phyloP scores from a whole-genome alignment of 2,113 vertebrate species.

The Xiphophorus maculatus region DNA sequence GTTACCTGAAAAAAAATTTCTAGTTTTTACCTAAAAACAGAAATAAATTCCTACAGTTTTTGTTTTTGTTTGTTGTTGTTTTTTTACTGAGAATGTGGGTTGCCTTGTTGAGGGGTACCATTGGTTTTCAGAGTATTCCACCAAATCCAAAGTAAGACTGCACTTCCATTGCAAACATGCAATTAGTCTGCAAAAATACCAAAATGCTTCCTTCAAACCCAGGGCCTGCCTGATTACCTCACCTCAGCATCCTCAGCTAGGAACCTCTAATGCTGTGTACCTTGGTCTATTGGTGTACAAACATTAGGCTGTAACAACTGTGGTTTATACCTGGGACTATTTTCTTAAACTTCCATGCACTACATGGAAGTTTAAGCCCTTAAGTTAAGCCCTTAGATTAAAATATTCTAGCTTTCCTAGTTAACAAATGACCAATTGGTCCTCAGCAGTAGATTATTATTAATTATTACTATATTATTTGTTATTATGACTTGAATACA shows the following conservation, averaged over 20 bases:
- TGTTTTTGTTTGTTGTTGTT: too few species aligned
- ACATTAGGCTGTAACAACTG: constrained; percentile 10
- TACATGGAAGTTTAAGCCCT: too few species aligned
- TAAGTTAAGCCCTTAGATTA: too few species aligned
- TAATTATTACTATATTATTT: neutral
- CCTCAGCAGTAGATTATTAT: neutral
- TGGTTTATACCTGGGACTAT: constrained; percentile 8
- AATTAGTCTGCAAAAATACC: constrained; percentile 72
- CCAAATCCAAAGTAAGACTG: constrained; percentile 63
- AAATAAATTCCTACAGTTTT: too few species aligned
- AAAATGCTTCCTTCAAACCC: constrained; percentile 61
- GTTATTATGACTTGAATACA: neutral
- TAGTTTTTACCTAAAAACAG: too few species aligned
- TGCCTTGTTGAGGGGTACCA: constrained; percentile 29
- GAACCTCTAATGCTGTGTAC: constrained; percentile 41
- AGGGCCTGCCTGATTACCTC: constrained; percentile 60
- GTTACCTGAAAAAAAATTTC: too few species aligned
- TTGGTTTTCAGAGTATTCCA: constrained; percentile 64
- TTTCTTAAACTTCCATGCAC: neutral
- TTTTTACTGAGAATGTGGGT: constrained; percentile 24
- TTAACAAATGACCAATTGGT: neutral
- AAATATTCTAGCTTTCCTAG: neutral
- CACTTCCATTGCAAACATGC: constrained; percentile 68
- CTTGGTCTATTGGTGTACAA: constrained; percentile 5
- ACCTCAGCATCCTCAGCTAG: constrained; percentile 51